Percentiles rank a stretch among this genome's conserved stretches.
Conservation (phyloP, 2,113 vertebrate species). For the Macroglossus sobrinus region DNA sequence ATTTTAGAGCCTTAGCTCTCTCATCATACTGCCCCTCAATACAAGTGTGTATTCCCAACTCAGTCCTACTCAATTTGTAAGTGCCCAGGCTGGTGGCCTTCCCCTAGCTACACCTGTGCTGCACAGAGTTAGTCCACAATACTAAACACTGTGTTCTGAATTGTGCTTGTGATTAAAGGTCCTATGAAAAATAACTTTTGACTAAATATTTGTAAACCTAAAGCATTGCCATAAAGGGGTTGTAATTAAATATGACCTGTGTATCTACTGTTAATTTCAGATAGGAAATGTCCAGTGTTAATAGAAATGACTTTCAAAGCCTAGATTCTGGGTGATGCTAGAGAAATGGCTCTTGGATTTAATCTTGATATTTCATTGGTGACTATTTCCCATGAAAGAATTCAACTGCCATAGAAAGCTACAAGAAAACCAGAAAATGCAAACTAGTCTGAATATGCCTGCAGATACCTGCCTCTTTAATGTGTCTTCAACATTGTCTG, state of each 20-base stretch:
- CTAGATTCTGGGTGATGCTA: constrained; percentile 9
- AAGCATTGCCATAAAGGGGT: neutral
- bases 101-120: neutral
- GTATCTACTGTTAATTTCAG: neutral
- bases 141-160: no score
- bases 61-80: neutral
- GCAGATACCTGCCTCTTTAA: constrained; percentile 65
- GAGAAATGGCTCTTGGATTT: constrained; percentile 14
- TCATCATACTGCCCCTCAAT: neutral
- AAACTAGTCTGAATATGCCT: constrained; percentile 41
- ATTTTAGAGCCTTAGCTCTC: neutral
- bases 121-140: neutral
- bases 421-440: constrained; percentile 36
- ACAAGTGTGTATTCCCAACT: neutral
- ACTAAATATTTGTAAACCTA: constrained; percentile 50
- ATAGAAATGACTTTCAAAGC: constrained; percentile 55
- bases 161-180: neutral
- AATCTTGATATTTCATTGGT: constrained; percentile 16
- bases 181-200: neutral
- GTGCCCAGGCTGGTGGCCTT: neutral
- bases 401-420: constrained; percentile 9
- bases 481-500: constrained; percentile 59
- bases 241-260: neutral
- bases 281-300: neutral
- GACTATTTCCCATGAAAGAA: constrained; percentile 4